Percentiles rank a stretch among this genome's conserved stretches.
These are phyloP conservation scores for Pogonocichla stellata DNA, from an alignment of 2,113 vertebrate genomes.

Conservation along the genomic window DNA sequence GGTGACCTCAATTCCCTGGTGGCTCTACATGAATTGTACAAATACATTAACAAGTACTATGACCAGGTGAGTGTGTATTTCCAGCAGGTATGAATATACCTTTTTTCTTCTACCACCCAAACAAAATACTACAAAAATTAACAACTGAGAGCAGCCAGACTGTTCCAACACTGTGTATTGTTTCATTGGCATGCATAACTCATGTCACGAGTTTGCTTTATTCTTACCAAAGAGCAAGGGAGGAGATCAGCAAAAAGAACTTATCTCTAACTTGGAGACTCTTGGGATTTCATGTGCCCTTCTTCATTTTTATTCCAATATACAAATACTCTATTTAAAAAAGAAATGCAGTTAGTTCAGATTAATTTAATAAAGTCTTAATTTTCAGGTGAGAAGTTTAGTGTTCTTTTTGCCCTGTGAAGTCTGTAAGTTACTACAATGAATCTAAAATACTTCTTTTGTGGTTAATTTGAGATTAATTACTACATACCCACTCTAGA, in stretches of 20 bases:
- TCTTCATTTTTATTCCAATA: background rate
- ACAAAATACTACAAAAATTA: background rate
- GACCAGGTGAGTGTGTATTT: conserved; percentile 85
- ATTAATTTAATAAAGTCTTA: background rate
- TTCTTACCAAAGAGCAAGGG: background rate
- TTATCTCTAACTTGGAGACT: background rate
- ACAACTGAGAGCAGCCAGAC: background rate
- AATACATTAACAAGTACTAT: conserved; percentile 99
- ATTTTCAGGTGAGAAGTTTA: background rate
- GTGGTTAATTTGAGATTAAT: background rate
- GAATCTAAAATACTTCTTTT: background rate
- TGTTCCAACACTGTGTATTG: background rate
- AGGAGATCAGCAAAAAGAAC: background rate
- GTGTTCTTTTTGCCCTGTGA: background rate
- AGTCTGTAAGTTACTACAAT: background rate
- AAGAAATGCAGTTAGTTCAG: background rate
- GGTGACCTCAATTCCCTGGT: conserved; percentile 95
- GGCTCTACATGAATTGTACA: conserved; percentile 96
- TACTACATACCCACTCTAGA: background rate
- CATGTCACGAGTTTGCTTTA: background rate
- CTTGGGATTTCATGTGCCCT: background rate
- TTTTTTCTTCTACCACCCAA: background rate
- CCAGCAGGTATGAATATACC: background rate
- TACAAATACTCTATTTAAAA: background rate
- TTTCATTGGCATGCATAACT: background rate